phyloP scores from a whole-genome alignment of 2,888 invertebrate species.

The Stramonita haemastoma region DNA sequence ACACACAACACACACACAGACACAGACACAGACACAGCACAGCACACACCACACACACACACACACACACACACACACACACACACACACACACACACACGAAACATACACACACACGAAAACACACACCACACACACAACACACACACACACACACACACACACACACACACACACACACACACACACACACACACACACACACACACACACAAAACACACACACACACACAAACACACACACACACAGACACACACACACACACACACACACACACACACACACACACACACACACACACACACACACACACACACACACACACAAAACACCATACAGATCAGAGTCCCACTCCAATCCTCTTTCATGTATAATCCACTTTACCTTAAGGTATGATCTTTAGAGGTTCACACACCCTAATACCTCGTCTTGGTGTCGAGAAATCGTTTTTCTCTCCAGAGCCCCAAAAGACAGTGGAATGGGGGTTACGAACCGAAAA shows the following conservation, averaged over 20 bases:
- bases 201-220: not conserved
- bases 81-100: conserved; percentile 14
- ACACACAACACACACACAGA: not conserved
- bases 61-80: not conserved
- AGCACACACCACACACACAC: not conserved
- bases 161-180: conserved; percentile 14
- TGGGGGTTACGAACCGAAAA: too few relatives aligned
- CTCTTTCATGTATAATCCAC: too few relatives aligned
- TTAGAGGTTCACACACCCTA: too few relatives aligned
- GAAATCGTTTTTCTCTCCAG: too few relatives aligned
- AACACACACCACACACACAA: not conserved
- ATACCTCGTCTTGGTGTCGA: too few relatives aligned
- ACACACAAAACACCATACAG: not conserved
- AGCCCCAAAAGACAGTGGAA: too few relatives aligned
- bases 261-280: not conserved
- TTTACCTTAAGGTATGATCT: too few relatives aligned
- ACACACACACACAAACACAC: not conserved
- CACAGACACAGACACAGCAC: conserved; percentile 3
- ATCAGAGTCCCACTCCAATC: too few relatives aligned
- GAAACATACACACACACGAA: not conserved
- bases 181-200: conserved; percentile 1
- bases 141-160: conserved; percentile 27
- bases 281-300: conserved; percentile 3
- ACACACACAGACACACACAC: not conserved
- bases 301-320: conserved; percentile 12